Base-by-base conservation (phyloP, 2,113 vertebrate genomes). In the Cebus imitator region DNA sequence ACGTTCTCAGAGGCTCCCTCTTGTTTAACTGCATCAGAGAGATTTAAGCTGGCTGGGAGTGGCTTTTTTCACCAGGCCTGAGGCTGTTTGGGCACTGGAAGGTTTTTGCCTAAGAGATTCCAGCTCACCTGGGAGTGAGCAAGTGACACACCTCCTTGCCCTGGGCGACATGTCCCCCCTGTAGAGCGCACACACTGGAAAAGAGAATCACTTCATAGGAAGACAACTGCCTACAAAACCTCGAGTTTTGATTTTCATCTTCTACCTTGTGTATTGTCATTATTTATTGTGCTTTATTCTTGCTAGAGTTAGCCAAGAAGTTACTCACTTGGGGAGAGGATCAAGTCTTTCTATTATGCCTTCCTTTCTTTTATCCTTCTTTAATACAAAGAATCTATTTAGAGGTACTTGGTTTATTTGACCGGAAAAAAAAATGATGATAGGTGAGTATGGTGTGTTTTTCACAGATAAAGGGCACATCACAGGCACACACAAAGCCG, bases 371-470 rank as follows among this genome's bases (percentile, higher is more conserved):
- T 97, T 95, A 96, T 80, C 57, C 4, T 45, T 94, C 73, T 97
- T 85, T 35, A 94, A 82, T 45, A 43, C 76, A 81, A 97, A 97
- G 87, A 92, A 98, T 97, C 85, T 97, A 98, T 98, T 99, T 99
- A 99, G 98, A 98, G 98, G 98, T 99, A 99, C 99, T 99, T 99
- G 99, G 99, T 98, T 99, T 99, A 99, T 99, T 99, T 99, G 99
- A 99, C 98, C 98, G 99, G 99, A 94, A 97, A 98, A 98, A 98
- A 98, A 98, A 98, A 43, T 98, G 98, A 98, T 99, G 98, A 97
- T 98, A 99, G 99, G 99, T 98, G 98, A 99, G 98, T 87, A 95
- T 30, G 96, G 99, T 98, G 99, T 99, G 99, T 98, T 98, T 91
- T 97, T 98, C 94, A 98, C 98, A 99, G 99, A 99, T 99, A 99